These are phyloP conservation scores for Trachythela sp. DNA, from an alignment of 64 coral and sea anemone species.

Conservation along the genomic window DNA sequence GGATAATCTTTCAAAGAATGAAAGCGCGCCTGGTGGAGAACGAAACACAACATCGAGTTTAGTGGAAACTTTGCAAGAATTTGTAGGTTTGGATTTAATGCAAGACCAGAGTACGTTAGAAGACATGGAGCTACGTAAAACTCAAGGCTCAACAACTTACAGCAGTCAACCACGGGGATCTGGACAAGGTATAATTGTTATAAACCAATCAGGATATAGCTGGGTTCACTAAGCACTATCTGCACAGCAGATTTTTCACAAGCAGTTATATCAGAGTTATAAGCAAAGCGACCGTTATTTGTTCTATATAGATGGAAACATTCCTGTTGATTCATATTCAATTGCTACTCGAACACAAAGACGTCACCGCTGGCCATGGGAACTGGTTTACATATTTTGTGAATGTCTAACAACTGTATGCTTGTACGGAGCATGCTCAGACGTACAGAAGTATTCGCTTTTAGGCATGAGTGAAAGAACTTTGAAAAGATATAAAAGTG, in stretches of 20 bases:
- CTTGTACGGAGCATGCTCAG: neutral
- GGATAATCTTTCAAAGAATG: neutral
- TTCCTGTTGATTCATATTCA: too few relatives aligned
- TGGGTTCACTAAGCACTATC: too few relatives aligned
- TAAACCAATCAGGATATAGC: too few relatives aligned
- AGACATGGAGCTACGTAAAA: neutral
- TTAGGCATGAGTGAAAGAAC: neutral
- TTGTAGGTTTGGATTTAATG: too few relatives aligned
- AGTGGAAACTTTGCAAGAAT: neutral
- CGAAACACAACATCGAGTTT: neutral
- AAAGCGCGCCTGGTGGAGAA: neutral
- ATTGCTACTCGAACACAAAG: neutral
- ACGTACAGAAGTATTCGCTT: neutral
- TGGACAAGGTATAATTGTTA: neutral
- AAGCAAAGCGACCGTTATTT: too few relatives aligned
- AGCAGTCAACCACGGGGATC: neutral
- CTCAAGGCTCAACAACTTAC: neutral
- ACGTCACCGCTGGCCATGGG: neutral
- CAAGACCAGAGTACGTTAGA: neutral
- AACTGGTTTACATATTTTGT: neutral
- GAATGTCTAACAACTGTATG: neutral
- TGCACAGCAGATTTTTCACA: too few relatives aligned
- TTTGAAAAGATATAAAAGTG: neutral
- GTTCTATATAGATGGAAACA: too few relatives aligned
- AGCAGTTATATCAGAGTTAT: too few relatives aligned